Base-by-base conservation (phyloP, 2,797 vertebrate species). In the Gastrophryne carolinensis region DNA sequence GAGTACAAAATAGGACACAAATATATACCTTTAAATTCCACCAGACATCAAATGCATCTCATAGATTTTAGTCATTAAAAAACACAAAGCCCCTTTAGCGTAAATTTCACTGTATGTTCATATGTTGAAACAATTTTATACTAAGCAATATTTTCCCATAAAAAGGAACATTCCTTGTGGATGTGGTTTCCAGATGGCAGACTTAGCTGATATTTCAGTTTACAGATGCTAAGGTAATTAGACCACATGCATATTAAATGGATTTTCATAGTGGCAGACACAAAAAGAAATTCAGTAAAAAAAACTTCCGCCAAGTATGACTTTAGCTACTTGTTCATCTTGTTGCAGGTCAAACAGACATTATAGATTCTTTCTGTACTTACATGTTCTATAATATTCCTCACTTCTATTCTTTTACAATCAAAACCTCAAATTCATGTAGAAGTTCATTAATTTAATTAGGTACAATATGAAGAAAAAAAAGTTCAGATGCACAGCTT, bases 101-200 rank as follows among this genome's bases (percentile, higher is more conserved):
- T 19, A 4, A 35, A 53, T 30, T 49, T 54, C 10, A 68, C 15
- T 10, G 3, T 12, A 44, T 72, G n/a, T 71, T 32, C 32, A 60
- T 60, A 49, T 13, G 13, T 52, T 49, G 21, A 35, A 12, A 7
- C 47, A 13, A 27, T 72, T 13, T 41, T 44, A 62, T 34, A 61
- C 19, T 30, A 30, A 64, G 13, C 23, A 17, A 64, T 11, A 54
- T 39, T 26, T 73, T 65, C 34, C 49, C 50, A 34, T 19, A 2
- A 41, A 26, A 69, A 21, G 13, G 19, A 41, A 3, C 6, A 37
- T 29, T 73, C 24, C n/a, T 53, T 13, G 34, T 27, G 17, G 58
- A 24, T 63, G 54, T 41, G 7, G 37, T 63, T 73, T 73, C 70
- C 70, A 73, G 58, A 73, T 63, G 24, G 47, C 57, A 62, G 37